phyloP scores from a whole-genome alignment of 2,888 invertebrate species.

The Hyalella azteca region DNA sequence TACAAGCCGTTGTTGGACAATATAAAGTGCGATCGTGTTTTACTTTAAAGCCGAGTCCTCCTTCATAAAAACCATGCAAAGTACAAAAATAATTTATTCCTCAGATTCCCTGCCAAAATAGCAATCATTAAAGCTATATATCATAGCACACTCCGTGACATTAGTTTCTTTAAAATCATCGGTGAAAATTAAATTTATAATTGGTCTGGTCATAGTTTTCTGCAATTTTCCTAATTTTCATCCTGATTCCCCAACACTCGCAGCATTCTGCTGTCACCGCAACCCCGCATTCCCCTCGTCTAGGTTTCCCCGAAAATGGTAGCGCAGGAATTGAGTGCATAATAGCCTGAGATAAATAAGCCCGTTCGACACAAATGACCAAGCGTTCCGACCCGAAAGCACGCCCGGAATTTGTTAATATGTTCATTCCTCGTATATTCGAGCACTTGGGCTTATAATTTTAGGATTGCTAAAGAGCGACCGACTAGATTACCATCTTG shows the following conservation, averaged over 20 bases:
- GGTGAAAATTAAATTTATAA: too few relatives aligned
- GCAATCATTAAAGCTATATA: too few relatives aligned
- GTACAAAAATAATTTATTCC: too few relatives aligned
- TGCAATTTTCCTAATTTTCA: not conserved
- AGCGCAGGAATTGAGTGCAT: constrained; percentile 21
- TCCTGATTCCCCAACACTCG: not conserved
- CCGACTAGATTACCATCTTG: constrained; percentile 33
- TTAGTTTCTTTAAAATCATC: too few relatives aligned
- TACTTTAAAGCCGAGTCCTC: too few relatives aligned
- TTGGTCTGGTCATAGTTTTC: too few relatives aligned
- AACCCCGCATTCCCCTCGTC: not conserved
- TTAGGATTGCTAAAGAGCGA: constrained; percentile 36
- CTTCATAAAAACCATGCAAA: too few relatives aligned
- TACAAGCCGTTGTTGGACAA: too few relatives aligned
- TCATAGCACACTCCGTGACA: too few relatives aligned
- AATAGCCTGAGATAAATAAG: constrained; percentile 28
- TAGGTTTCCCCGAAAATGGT: constrained; percentile 33
- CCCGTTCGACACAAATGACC: constrained; percentile 17
- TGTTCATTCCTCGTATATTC: constrained; percentile 30
- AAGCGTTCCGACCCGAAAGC: constrained; percentile 28
- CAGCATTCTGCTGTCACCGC: not conserved
- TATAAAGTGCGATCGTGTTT: too few relatives aligned
- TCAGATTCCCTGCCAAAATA: too few relatives aligned
- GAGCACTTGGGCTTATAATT: constrained; percentile 36
- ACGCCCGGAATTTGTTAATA: constrained; percentile 34